These are phyloP conservation scores for Pangasius krempfi DNA, from an alignment of 2,797 vertebrate species.

Conservation along the genomic window DNA sequence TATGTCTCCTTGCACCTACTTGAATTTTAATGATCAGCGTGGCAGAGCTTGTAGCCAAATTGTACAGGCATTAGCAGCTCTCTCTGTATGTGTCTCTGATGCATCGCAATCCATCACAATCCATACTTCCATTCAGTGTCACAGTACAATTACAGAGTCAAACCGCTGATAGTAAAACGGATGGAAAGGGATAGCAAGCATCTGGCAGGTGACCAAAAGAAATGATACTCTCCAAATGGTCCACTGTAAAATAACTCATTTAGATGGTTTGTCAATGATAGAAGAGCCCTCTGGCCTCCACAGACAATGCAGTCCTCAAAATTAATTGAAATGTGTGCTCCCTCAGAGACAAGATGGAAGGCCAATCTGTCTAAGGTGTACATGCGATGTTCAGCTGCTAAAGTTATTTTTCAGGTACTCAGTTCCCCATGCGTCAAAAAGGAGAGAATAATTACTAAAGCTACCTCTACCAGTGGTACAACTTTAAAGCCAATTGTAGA, in stretches of 20 bases:
- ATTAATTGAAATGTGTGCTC: conserved; percentile 55
- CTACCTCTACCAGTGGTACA: not conserved
- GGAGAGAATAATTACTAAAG: not conserved
- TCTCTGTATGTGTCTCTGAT: not conserved
- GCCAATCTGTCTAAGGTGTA: conserved; percentile 53
- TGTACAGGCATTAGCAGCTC: conserved; percentile 6
- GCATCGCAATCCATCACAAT: not conserved
- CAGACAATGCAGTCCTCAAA: conserved; percentile 64
- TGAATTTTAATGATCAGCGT: conserved; percentile 11
- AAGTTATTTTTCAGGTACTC: conserved; percentile 4
- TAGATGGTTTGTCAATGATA: conserved; percentile 58
- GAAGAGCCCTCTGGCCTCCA: conserved; percentile 54
- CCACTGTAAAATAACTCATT: conserved; percentile 70
- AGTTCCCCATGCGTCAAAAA: not conserved
- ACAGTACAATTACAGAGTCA: conserved; percentile 45
- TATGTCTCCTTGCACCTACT: conserved; percentile 18
- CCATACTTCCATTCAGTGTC: not conserved
- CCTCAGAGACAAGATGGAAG: conserved; percentile 57
- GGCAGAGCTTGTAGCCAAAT: not conserved
- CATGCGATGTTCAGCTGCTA: not conserved
- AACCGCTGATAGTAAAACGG: conserved; percentile 62
- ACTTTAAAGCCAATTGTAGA: not conserved
- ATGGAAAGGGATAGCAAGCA: conserved; percentile 65
- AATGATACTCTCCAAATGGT: conserved; percentile 73
- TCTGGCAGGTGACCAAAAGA: conserved; percentile 71